A percentile compares a stretch with the other conserved stretches of the same genome.
These are phyloP conservation scores for Lophius piscatorius DNA, from an alignment of 2,113 vertebrate species.

Conservation along the genomic window DNA sequence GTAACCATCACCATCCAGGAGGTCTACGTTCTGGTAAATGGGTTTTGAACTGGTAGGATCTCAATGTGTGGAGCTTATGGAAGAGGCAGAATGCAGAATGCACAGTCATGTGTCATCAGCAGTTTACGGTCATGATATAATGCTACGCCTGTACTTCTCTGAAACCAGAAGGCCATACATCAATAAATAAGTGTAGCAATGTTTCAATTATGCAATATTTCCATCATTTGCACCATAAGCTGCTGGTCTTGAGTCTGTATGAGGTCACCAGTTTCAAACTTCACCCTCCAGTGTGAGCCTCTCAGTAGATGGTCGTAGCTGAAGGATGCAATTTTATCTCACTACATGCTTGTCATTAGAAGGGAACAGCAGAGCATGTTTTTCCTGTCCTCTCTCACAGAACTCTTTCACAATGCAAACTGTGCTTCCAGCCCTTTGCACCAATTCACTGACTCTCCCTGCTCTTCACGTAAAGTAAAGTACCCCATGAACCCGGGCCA, in stretches of 20 bases:
- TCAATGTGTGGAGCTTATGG: background rate
- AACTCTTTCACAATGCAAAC: slow-evolving; percentile 42
- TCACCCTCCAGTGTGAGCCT: background rate
- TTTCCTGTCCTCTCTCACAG: slow-evolving; percentile 30
- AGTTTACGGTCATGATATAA: background rate
- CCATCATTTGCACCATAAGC: too few relatives aligned
- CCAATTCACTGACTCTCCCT: slow-evolving; percentile 24
- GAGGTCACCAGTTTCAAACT: background rate
- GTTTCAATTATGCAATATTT: too few relatives aligned
- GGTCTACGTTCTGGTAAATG: background rate
- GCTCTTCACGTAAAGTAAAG: slow-evolving; percentile 51
- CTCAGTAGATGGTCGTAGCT: slow-evolving; percentile 12
- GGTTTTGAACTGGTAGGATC: background rate
- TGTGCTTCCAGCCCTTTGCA: slow-evolving; percentile 31
- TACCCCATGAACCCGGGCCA: slow-evolving; percentile 57
- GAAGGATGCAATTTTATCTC: slow-evolving; percentile 1
- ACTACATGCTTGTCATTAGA: slow-evolving; percentile 4
- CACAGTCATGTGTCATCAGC: background rate
- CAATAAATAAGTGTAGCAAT: background rate
- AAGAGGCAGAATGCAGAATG: too few relatives aligned
- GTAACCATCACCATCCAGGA: background rate
- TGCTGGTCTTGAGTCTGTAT: background rate
- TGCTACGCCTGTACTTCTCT: background rate
- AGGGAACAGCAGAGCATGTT: slow-evolving; percentile 18
- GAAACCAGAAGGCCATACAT: background rate